Evolutionary conservation across 2,888 invertebrate species (phyloP).

Genomic region (Leptinotarsa peninsularis): DNA sequence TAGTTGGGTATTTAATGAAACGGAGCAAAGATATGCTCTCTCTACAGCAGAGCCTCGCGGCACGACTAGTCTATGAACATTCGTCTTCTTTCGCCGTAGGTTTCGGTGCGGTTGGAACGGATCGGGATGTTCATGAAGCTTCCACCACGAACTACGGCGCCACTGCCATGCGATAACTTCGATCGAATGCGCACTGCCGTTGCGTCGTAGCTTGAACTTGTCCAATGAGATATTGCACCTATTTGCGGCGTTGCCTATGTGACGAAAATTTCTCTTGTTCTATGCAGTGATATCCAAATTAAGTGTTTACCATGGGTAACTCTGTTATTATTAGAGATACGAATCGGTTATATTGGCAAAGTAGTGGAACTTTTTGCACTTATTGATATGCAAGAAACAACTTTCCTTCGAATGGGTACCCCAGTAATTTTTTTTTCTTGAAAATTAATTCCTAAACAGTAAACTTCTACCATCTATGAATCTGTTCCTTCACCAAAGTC

Average conservation of each 20-base stretch:
- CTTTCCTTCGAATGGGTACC: no score
- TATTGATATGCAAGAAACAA: no score
- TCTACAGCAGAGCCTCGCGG: slow-evolving; percentile 57
- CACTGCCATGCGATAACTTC: slow-evolving; percentile 57
- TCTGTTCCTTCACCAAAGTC: no score
- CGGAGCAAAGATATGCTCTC: slow-evolving; percentile 34
- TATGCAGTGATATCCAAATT: no score
- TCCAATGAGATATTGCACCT: slow-evolving; percentile 31
- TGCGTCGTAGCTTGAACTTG: slow-evolving; percentile 35
- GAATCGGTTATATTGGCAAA: no score
- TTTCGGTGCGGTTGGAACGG: slow-evolving; percentile 32
- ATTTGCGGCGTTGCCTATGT: slow-evolving; percentile 11
- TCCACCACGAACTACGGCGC: slow-evolving; percentile 49
- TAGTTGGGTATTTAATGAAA: slow-evolving; percentile 35
- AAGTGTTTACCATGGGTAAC: no score
- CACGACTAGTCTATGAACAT: slow-evolving; percentile 56
- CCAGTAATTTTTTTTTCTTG: no score
- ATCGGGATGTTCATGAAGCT: slow-evolving; percentile 11
- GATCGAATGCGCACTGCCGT: slow-evolving; percentile 59
- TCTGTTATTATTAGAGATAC: no score
- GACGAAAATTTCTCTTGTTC: background rate
- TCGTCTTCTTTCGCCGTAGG: slow-evolving; percentile 43
- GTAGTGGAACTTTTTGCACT: no score
- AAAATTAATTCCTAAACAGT: no score
- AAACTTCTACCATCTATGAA: no score